These are phyloP conservation scores for Pelmatolapia mariae DNA, from an alignment of 2,113 vertebrate species.

Conservation along the genomic window DNA sequence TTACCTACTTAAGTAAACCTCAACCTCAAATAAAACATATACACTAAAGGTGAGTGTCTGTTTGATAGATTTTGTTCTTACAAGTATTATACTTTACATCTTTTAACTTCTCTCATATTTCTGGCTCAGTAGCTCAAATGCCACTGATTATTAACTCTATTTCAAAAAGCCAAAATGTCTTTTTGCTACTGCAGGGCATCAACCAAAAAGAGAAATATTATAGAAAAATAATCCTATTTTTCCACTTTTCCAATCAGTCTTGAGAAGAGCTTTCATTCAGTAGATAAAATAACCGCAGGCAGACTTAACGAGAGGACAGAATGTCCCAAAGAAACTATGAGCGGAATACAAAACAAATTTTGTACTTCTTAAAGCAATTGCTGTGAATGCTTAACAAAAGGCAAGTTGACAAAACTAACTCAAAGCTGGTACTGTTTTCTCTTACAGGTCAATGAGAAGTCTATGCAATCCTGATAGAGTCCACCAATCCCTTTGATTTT, in stretches of 20 bases:
- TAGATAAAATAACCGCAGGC: not conserved
- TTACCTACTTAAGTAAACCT: not conserved
- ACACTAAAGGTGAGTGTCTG: not conserved
- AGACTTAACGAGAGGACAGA: not conserved
- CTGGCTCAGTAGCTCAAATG: not conserved
- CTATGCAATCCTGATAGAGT: not conserved
- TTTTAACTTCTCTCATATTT: not conserved
- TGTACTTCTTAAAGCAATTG: not conserved
- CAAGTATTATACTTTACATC: not conserved
- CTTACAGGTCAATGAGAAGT: not conserved
- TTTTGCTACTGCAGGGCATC: not conserved
- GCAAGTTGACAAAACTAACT: not conserved
- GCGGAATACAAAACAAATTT: not conserved
- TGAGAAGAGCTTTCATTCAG: not conserved
- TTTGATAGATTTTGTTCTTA: not conserved
- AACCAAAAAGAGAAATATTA: not conserved
- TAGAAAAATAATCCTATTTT: not conserved
- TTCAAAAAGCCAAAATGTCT: not conserved
- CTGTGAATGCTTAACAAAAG: not conserved
- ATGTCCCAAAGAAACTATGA: not conserved
- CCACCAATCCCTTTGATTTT: not conserved
- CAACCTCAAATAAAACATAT: not conserved
- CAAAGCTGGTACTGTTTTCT: not conserved
- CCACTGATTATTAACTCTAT: not conserved
- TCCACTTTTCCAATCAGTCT: not conserved